A percentile compares a stretch with the other conserved stretches of the same genome.
Conservation (phyloP, 2,888 invertebrate species). For the Stictocephala bisonia region DNA sequence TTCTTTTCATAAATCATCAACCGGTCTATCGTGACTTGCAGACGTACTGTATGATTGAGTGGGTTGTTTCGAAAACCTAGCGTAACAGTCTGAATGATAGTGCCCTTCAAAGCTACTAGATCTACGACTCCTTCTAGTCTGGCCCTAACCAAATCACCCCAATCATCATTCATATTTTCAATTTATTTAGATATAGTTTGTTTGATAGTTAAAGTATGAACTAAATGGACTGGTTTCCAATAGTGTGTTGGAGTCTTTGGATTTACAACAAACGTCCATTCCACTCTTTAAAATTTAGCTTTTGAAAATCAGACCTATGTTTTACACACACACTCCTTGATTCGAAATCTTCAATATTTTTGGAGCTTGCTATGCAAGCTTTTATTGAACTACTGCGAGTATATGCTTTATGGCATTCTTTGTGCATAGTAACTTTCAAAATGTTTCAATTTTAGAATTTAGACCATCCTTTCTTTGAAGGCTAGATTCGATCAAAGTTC, state of each 20-base stretch:
- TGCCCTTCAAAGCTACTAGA: too few species aligned
- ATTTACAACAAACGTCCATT: slow-evolving; percentile 1
- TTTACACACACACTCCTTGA: neutral
- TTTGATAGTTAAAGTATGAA: slow-evolving; percentile 1
- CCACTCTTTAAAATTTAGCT: slow-evolving; percentile 18
- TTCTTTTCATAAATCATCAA: neutral
- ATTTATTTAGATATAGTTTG: slow-evolving; percentile 16
- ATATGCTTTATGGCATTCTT: slow-evolving; percentile 11
- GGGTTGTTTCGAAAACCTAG: neutral
- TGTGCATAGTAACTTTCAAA: slow-evolving; percentile 7
- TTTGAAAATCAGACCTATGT: neutral
- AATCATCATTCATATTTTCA: slow-evolving; percentile 20
- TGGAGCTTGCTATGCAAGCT: neutral
- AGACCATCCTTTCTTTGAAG: slow-evolving; percentile 12
- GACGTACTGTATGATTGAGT: neutral
- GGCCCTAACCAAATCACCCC: slow-evolving; percentile 24
- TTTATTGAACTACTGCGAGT: slow-evolving; percentile 22
- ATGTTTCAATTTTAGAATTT: slow-evolving; percentile 6
- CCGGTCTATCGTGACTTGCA: neutral
- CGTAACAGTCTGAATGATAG: neutral
- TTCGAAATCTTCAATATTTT: neutral
- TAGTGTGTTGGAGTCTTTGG: neutral
- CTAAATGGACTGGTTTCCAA: neutral
- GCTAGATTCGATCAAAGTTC: slow-evolving; percentile 14
- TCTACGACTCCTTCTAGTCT: slow-evolving; percentile 12